Evolutionary conservation across 2,797 vertebrate genomes (phyloP), one percentile per base, ranked within the genome.

Genomic region (Rhinoraja longicauda): DNA sequence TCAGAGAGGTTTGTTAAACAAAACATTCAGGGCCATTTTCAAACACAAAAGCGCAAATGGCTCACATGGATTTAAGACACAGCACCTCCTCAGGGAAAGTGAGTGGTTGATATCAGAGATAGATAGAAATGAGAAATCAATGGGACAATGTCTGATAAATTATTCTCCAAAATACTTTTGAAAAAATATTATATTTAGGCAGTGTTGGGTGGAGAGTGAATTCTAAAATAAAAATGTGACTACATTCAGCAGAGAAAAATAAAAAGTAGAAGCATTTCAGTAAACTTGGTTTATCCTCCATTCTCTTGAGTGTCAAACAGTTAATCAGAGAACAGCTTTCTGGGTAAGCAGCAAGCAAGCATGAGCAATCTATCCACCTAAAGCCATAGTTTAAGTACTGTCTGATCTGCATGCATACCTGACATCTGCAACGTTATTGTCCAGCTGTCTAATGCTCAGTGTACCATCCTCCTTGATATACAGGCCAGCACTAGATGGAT

Each of bases 401-500:
- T 72, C 39, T 72, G 72, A 92, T 73, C 64, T 73, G 84, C 90
- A 92, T 75, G 72, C 90, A 92, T 92, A 92, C 90, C 90, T 75
- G 90, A 92, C 64, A 72, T 92, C 90, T 1, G 93, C 84, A 88
- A n/a, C 59, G 84, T 84, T 88, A 88, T 36, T 88, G 84, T 88
- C 84, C 84, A 88, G 26, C 0, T 95, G 95, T 1, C 94, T 93
- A 93, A 95, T 95, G 93, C 96, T 95, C 82, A 97, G 94, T 0
- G 96, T 95, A 6, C 97, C 97, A 8, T 98, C 97, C 70, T 98
- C 98, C 94, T 95, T 95, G 94, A 98, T 96, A 93, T 96, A 96
- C 93, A 98, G 96, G 93, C 97, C 97, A 94, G 97, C 97, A 94
- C 96, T 96, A 39, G 98, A 97, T 77, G 98, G 97, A 95, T 96